phyloP scores from a whole-genome alignment of 2,888 invertebrate genomes.

The Campoletis raptor region DNA sequence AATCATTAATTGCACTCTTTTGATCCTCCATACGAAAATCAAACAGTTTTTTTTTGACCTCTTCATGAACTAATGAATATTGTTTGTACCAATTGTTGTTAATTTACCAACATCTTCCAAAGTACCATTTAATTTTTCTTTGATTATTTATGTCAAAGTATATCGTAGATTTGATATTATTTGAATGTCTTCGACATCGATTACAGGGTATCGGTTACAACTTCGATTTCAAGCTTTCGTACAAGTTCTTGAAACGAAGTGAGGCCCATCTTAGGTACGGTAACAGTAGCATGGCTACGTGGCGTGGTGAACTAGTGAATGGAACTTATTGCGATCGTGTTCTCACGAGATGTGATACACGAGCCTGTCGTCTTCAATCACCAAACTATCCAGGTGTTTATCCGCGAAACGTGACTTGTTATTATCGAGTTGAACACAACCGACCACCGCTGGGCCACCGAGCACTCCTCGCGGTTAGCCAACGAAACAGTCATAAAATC shows the following conservation, averaged over 20 bases:
- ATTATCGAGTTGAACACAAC: constrained; percentile 90
- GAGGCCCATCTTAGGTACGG: constrained; percentile 93
- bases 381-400: constrained; percentile 97
- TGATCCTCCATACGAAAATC: too few relatives aligned
- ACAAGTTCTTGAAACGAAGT: constrained; percentile 92
- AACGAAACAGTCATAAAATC: constrained; percentile 92
- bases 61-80: neutral
- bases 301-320: constrained; percentile 91
- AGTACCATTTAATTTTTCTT: neutral
- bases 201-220: constrained; percentile 91
- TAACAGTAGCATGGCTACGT: constrained; percentile 90
- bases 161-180: constrained; percentile 28
- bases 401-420: constrained; percentile 94
- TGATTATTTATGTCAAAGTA: neutral
- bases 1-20: too few relatives aligned
- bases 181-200: neutral
- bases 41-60: neutral
- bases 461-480: constrained; percentile 91
- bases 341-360: constrained; percentile 91
- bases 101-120: neutral
- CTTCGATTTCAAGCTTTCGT: constrained; percentile 94
- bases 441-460: constrained; percentile 89
- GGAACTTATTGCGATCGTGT: constrained; percentile 93
- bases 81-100: neutral
- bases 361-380: constrained; percentile 91